phyloP scores from a whole-genome alignment of 1,140 invertebrate species.

The Drosophila tani region DNA sequence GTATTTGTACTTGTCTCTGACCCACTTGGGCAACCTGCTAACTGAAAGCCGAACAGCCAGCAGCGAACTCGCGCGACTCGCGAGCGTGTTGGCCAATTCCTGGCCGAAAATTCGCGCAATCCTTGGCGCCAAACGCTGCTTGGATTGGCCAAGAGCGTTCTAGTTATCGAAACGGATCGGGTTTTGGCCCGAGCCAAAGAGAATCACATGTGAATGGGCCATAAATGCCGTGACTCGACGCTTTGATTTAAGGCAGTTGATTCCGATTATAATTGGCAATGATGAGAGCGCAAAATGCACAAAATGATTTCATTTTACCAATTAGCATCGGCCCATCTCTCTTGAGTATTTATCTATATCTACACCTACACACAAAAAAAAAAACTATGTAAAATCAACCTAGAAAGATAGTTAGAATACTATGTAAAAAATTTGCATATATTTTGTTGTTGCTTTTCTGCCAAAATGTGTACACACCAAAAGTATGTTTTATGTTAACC shows the following conservation, averaged over 20 bases:
- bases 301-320: conserved; percentile 32
- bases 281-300: conserved; percentile 7
- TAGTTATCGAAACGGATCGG: conserved; percentile 33
- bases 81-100: conserved; percentile 39
- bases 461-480: too few relatives aligned
- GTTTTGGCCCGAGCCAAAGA: too few relatives aligned
- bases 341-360: not conserved
- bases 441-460: too few relatives aligned
- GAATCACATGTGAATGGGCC: conserved; percentile 5
- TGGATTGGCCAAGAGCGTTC: conserved; percentile 39
- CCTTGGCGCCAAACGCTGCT: conserved; percentile 8
- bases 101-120: conserved; percentile 29
- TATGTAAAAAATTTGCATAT: too few relatives aligned
- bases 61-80: not conserved
- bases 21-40: conserved; percentile 39
- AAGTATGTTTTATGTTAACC: too few relatives aligned
- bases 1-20: conserved; percentile 39
- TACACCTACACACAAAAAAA: too few relatives aligned
- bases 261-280: not conserved
- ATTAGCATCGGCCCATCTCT: conserved; percentile 45
- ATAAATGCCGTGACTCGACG: not conserved
- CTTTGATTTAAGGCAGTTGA: not conserved
- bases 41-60: conserved; percentile 8
- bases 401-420: too few relatives aligned
- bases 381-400: too few relatives aligned